Evolutionary conservation across 2,113 vertebrate species (phyloP).

Genomic region (Mustelus asterias): DNA sequence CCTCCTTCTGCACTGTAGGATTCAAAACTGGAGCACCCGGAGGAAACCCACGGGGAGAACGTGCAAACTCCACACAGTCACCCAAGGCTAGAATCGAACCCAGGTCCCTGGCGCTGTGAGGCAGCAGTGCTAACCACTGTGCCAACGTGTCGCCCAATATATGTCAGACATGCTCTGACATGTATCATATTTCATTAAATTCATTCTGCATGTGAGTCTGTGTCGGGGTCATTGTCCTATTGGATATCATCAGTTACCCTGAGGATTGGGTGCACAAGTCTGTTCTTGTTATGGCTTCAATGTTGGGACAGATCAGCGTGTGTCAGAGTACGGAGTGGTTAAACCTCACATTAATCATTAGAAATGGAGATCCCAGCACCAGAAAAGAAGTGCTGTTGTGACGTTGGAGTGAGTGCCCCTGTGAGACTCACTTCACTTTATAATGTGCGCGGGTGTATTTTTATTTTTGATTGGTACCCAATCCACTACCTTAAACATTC

Average conservation of each 20-base stretch:
- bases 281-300: not conserved
- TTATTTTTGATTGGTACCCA: too few species aligned
- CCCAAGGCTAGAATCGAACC: too few species aligned
- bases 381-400: not conserved
- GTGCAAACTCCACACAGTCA: too few species aligned
- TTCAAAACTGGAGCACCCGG: too few species aligned
- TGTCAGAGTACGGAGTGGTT: not conserved
- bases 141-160: too few species aligned
- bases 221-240: not conserved
- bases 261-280: not conserved
- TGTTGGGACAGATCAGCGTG: not conserved
- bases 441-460: not conserved
- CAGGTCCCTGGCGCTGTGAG: too few species aligned
- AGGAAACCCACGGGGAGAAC: too few species aligned
- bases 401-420: not conserved
- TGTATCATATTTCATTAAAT: constrained; percentile 1
- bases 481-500: too few species aligned
- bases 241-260: constrained; percentile 14
- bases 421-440: not conserved
- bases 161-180: too few species aligned
- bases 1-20: too few species aligned
- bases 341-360: not conserved
- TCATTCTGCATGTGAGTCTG: not conserved
- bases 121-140: too few species aligned
- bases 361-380: not conserved